These are phyloP conservation scores for Loris lydekkerianus DNA, from an alignment of 2,797 vertebrate genomes.

Conservation along the genomic window DNA sequence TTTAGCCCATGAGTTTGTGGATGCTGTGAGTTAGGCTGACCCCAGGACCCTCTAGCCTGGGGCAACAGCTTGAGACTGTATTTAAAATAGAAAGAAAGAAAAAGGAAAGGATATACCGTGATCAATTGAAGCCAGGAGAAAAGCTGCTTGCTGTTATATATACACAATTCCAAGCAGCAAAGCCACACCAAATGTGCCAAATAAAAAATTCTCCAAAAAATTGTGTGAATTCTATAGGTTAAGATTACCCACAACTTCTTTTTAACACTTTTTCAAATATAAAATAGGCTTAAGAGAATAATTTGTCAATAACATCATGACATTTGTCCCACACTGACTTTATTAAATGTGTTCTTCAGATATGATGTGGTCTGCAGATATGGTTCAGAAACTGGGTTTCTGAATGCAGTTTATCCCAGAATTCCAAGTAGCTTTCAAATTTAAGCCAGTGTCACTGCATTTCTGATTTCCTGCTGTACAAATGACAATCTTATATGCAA, in stretches of 20 bases:
- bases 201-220: constrained; percentile 17
- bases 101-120: no score
- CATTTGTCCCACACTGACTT: not conserved
- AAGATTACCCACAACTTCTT: not conserved
- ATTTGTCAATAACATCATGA: not conserved
- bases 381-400: not conserved
- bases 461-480: constrained; percentile 45
- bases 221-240: not conserved
- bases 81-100: no score
- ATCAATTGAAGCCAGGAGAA: not conserved
- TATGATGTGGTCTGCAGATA: not conserved
- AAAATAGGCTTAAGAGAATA: constrained; percentile 12
- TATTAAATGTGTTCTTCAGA: not conserved
- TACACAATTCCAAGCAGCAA: not conserved
- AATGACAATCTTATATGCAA: not conserved
- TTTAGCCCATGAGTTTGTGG: no score
- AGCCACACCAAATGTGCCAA: not conserved
- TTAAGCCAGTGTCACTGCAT: constrained; percentile 4
- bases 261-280: constrained; percentile 25
- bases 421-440: constrained; percentile 17
- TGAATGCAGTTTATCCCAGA: not conserved
- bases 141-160: not conserved
- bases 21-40: no score
- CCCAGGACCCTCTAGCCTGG: no score
- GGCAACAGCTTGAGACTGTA: no score